Base-by-base conservation (phyloP, 2,113 vertebrate species). In the Hippoglossus stenolepis region DNA sequence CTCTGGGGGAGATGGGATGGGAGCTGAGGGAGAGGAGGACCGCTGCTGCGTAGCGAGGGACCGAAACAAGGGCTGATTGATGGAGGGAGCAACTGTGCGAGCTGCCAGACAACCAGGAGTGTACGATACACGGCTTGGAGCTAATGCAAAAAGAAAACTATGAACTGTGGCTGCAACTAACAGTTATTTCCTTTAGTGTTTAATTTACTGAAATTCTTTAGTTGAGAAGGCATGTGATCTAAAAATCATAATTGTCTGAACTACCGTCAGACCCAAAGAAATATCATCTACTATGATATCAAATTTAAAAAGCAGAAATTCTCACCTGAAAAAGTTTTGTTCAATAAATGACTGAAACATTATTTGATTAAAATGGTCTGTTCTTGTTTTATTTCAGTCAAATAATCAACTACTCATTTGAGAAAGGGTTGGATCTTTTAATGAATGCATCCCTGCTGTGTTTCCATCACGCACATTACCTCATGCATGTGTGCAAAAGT, bases 31-130 rank as follows among this genome's bases (percentile, higher is more conserved):
- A 89, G 79, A 88, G 64, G 67, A 80, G 69, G 67, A 80, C 13
- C 59, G 81, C 76, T 71, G 73, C 82, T 57, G 77, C 13, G 23
- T 38, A 47, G 73, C 57, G 65, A 70, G 61, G 51, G 79, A 58
- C 62, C 65, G 47, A 80, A 85, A 91, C 85, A 70, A 88, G 84
- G 77, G 49, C 75, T 80, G 85, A 89, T 71, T 90, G 76, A 91
- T 84, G 79, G 58, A 77, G 69, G 10, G 2, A 67, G 68, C 5
- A 21, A 65, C 51, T 62, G 65, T 28, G 47, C 54, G 23, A 2
- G 54, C 85, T n/a, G 20, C 6, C 13, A 81, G 54, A 81, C 63
- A 26, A 78, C 63, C 61, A 60, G 54, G 57, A 58, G 65, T 35
- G 28, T 12, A 49, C 15, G 17, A 65, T 23, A 53, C 38, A 59